Conservation (phyloP, 2,888 invertebrate species). For the Escarpia spicata region DNA sequence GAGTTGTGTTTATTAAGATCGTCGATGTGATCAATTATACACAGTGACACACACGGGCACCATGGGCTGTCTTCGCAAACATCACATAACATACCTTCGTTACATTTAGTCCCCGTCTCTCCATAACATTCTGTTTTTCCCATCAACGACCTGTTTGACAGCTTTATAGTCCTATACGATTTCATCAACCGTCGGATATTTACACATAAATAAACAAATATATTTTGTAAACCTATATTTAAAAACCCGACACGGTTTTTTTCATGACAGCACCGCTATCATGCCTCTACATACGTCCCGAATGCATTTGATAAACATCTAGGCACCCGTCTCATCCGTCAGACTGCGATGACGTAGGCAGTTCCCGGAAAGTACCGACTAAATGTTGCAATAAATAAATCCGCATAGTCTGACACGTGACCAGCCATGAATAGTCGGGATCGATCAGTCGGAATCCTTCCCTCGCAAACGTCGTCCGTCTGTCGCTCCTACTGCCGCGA, state of each 20-base stretch:
- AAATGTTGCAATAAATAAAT: background rate
- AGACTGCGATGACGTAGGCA: background rate
- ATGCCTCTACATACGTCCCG: background rate
- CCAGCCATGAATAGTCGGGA: background rate
- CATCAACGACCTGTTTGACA: background rate
- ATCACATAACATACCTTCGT: background rate
- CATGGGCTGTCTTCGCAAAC: background rate
- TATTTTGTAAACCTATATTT: background rate
- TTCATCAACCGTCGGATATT: background rate
- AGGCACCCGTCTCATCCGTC: background rate
- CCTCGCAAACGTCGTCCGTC: background rate
- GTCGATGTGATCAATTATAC: background rate
- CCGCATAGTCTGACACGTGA: background rate
- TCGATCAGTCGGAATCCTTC: background rate
- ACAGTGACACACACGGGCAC: background rate
- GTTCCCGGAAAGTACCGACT: conserved; percentile 13
- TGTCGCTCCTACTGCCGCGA: background rate
- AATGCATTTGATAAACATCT: background rate
- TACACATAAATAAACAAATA: background rate
- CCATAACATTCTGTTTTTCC: background rate
- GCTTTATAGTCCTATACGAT: background rate
- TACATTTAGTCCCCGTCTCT: background rate
- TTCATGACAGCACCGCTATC: background rate
- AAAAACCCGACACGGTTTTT: background rate
- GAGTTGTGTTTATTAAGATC: background rate